A percentile compares a stretch with the other conserved stretches of the same genome.
Evolutionary conservation across 1,140 invertebrate species (phyloP).

Genomic region (Eumaeus atala): DNA sequence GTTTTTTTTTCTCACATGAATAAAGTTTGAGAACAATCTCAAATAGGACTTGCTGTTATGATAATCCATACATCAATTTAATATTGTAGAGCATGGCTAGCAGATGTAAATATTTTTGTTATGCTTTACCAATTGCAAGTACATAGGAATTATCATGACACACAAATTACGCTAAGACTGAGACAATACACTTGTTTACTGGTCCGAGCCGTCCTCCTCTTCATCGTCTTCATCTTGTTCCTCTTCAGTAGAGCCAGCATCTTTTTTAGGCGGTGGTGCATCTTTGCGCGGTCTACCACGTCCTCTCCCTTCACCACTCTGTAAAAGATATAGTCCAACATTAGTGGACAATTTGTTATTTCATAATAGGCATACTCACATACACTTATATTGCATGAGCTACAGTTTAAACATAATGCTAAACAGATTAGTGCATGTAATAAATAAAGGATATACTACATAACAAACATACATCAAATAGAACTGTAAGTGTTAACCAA

Average conservation of each 20-base stretch:
- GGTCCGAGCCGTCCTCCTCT: constrained; percentile 71
- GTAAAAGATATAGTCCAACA: neutral
- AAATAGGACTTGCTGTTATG: constrained; percentile 59
- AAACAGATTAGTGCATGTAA: no score
- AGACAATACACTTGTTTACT: constrained; percentile 57
- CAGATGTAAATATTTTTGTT: constrained; percentile 8
- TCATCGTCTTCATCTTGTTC: constrained; percentile 71
- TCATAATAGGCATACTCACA: no score
- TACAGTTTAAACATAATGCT: no score
- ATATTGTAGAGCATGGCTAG: constrained; percentile 4
- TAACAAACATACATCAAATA: no score
- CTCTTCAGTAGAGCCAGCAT: constrained; percentile 66
- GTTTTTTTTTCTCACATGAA: constrained; percentile 43
- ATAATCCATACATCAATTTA: constrained; percentile 47
- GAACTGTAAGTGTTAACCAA: no score
- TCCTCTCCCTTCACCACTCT: constrained; percentile 55
- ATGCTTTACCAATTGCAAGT: constrained; percentile 9
- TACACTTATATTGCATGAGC: no score
- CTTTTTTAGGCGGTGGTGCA: constrained; percentile 64
- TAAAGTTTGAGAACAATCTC: constrained; percentile 59
- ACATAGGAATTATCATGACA: constrained; percentile 59
- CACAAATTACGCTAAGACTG: constrained; percentile 68
- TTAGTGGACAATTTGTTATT: no score
- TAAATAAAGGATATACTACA: no score
- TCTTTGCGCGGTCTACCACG: constrained; percentile 70